Evolutionary conservation across 2,797 vertebrate species (phyloP), one percentile per base, ranked within the genome.

Genomic region (Muscicapa comitata): DNA sequence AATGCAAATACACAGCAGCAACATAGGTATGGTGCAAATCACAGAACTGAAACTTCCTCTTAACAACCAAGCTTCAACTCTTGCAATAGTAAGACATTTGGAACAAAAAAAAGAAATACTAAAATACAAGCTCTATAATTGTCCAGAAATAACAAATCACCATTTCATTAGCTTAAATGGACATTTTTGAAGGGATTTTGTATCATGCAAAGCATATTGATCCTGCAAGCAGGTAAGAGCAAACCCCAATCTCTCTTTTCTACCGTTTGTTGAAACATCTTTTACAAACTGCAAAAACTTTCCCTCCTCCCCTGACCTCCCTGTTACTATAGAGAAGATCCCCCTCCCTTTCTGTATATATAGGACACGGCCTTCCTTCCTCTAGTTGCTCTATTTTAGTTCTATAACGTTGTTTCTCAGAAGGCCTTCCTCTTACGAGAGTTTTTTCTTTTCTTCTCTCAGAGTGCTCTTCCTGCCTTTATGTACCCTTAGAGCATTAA

Each of bases 301-400:
- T 50, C 58, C 48, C 61, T 93, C n/a, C 63, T 66, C 51, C 40
- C 28, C 57, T 35, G 50, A 38, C 94, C 71, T 71, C 65, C 48
- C 33, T 0, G 61, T 94, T 87, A 81, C 88, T 92, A 81, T 81
- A 54, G 89, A 91, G 78, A 95, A 90, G 75, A 89, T 68, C 59
- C 35, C 72, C 91, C 83, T 96, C 86, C 86, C 78, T 83, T 73
- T 92, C 76, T 82, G 89, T 75, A 80, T 88, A 95, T 96, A 92
- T 94, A 93, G 92, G 79, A 90, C 94, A 92, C 6, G 50, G 80
- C 37, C 91, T 97, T 97, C 95, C 96, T 97, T 97, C 96, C 96
- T 97, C 89, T 72, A 70, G 47, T 59, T 94, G 92, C 92, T 92
- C 95, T 96, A 83, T 95, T 97, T 96, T 93, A 90, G 91, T 77